phyloP scores from a whole-genome alignment of 2,797 vertebrate genomes.

The Acanthornis magna region DNA sequence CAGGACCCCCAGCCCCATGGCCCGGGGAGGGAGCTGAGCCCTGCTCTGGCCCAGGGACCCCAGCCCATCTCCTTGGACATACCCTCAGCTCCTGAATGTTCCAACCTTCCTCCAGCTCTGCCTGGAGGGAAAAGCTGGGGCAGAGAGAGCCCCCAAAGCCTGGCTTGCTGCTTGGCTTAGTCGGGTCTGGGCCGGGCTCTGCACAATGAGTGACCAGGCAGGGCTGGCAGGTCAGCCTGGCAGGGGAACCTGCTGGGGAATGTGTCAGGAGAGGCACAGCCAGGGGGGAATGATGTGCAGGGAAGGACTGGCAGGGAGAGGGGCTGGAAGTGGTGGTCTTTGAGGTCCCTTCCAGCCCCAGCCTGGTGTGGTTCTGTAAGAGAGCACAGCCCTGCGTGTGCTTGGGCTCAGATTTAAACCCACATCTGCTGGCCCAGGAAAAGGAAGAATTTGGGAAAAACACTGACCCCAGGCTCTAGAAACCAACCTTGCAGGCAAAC shows the following conservation, averaged over 20 bases:
- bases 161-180: background rate
- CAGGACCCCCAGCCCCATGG: background rate
- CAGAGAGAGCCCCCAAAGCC: background rate
- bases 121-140: background rate
- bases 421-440: background rate
- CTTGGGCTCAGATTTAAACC: background rate
- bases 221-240: background rate
- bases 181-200: background rate
- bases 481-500: background rate
- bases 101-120: background rate
- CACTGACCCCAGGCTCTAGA: background rate
- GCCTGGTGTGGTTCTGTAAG: background rate
- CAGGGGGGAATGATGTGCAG: background rate
- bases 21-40: background rate
- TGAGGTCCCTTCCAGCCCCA: background rate
- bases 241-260: background rate
- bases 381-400: background rate
- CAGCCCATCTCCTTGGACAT: background rate
- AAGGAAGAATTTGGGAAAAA: background rate
- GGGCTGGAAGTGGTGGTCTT: background rate
- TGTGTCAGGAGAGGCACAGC: background rate
- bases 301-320: background rate
- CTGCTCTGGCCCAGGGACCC: background rate
- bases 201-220: background rate
- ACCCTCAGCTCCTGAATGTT: background rate